These are phyloP conservation scores for Hylia prasina DNA, from an alignment of 2,113 vertebrate species.

Conservation along the genomic window DNA sequence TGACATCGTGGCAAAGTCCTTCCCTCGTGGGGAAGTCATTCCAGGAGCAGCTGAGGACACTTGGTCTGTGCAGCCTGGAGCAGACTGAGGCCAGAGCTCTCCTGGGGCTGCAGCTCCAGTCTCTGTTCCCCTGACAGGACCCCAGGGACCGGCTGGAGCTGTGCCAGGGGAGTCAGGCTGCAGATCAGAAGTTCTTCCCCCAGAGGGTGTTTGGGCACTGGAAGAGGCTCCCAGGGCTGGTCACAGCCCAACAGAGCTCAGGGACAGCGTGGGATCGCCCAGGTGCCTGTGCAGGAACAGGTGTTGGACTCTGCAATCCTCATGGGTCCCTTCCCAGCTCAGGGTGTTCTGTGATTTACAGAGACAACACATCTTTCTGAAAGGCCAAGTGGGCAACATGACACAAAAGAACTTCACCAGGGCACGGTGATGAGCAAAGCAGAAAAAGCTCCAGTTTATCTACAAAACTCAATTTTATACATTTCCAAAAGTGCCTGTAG, in stretches of 20 bases:
- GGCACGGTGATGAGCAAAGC: no score
- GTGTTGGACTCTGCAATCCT: no score
- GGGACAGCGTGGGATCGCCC: no score
- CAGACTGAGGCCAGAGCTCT: background rate
- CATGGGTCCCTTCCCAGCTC: background rate
- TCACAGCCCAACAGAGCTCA: background rate
- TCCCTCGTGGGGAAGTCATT: fast-evolving
- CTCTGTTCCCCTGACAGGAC: background rate
- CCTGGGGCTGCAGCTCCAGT: background rate
- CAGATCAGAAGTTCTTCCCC: no score
- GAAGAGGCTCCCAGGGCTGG: background rate
- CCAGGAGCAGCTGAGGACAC: background rate
- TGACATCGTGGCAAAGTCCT: background rate
- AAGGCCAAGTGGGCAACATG: no score
- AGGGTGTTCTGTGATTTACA: background rate
- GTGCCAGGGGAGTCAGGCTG: background rate
- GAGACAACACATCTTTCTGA: background rate
- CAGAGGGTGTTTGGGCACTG: background rate
- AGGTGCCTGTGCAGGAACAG: background rate
- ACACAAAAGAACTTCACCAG: no score
- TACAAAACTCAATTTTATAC: no score
- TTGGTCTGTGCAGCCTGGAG: background rate
- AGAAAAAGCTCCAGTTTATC: no score
- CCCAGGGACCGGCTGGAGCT: background rate
- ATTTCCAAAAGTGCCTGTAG: no score